Evolutionary conservation across 2,888 invertebrate species (phyloP), one percentile per base, ranked within the genome.

Genomic region (Euphydryas editha): DNA sequence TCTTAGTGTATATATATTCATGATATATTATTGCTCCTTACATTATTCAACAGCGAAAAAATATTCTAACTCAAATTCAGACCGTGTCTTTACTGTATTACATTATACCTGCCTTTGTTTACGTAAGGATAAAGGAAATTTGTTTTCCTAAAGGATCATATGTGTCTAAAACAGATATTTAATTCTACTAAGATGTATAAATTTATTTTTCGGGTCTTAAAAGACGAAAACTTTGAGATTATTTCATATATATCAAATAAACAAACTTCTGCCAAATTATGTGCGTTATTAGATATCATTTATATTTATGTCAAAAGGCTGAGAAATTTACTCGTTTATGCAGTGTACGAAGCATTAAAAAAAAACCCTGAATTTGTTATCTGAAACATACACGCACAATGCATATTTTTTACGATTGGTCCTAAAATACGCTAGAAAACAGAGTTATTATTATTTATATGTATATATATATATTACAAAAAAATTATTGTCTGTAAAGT

Each of bases 21-120:
- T 57, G 57, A 57, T 54, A 54, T 57, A 21, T 57, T 57, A 57
- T 57, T 57, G 42, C 57, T 39, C 11, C 20, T 36, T 54, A 54
- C 54, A 57, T 57, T 42, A 57, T 57, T 57, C 57, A 57, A 17
- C 54, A 54, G 57, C 13, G 56, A 42, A 57, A 57, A 57, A 57
- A 57, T 56, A 56, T 39, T 42, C 57, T 42, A 21, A 10, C 37
- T 15, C 3, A 21, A n/a, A 21, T 15, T 57, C 57, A 39, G 11
- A 57, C 20, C 39, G 39, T 15, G 11, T 11, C 56, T 60, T 6
- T 24, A 39, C 11, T 49, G 36, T 37, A 20, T 56, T 56, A 58
- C 21, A 37, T 10, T 44, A 58, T 36, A 37, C n/a, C 37, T 37
- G 51, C 47, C 18, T 39, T n/a, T 60, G 51, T 51, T 60, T 39